Evolutionary conservation across 92 coral and sea anemone genomes (phyloP).

Genomic region (Phenganax stokvisi): DNA sequence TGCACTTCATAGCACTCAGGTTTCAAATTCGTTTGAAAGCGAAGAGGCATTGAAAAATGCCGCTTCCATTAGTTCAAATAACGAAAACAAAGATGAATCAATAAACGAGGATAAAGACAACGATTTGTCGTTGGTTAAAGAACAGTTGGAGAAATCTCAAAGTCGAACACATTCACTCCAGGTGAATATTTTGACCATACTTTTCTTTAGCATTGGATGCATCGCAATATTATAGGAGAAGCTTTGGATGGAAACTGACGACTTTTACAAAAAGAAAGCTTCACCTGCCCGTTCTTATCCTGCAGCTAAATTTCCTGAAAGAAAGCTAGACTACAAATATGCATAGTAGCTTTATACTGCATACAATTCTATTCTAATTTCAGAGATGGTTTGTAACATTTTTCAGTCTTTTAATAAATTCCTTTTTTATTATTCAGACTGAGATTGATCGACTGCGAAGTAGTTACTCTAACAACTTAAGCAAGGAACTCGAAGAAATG

Average conservation of each 20-base stretch:
- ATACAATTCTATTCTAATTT: too few relatives aligned
- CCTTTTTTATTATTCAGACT: conserved; percentile 45
- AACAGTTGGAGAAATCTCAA: conserved; percentile 28
- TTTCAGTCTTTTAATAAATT: neutral
- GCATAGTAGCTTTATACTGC: too few relatives aligned
- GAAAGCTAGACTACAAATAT: too few relatives aligned
- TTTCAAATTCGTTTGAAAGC: neutral
- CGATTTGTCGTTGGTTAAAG: conserved; percentile 31
- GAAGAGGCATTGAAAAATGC: neutral
- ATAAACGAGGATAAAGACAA: conserved; percentile 35
- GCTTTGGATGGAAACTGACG: too few relatives aligned
- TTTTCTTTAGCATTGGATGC: neutral
- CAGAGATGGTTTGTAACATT: too few relatives aligned
- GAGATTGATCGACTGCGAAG: conserved; percentile 63
- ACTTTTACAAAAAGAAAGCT: too few relatives aligned
- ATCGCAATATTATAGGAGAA: neutral
- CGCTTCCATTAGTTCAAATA: neutral
- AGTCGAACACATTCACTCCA: conserved; percentile 30
- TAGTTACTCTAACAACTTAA: conserved; percentile 49
- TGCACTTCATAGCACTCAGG: neutral
- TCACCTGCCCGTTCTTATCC: too few relatives aligned
- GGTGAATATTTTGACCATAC: neutral
- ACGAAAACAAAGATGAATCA: conserved; percentile 39
- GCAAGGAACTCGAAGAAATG: conserved; percentile 60
- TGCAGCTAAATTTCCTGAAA: too few relatives aligned